Evolutionary conservation across 1,140 invertebrate species (phyloP), one percentile per base, ranked within the genome.

Genomic region (Holotrichia oblita): DNA sequence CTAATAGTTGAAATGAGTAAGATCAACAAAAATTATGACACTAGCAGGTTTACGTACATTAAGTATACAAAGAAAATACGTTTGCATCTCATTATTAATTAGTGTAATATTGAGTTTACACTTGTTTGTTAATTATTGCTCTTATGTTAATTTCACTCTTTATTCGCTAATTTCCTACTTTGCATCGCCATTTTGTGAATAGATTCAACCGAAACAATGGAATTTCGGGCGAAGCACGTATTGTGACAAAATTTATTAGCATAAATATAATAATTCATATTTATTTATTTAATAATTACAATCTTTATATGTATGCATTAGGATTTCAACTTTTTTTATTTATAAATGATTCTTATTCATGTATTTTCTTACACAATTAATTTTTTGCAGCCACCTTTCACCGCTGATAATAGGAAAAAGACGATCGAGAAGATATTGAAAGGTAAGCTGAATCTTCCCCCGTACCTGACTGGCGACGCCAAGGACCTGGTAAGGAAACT

Each of bases 391-490:
- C 98, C 98, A 79, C 98, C 98, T 34, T 99, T 99, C 85, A 98
- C 96, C 73, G 97, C 95, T 77, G 96, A 98, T 80, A 98, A 97
- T 87, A 91, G 98, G 83, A 99, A 98, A 89, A 97, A 97, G 88
- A 99, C 98, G 3, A 99, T 99, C 86, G 98, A 99, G 85, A 98
- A 98, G 90, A 99, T 99, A 85, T 89, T 99, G 79, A 96, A 96
- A 87, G 97, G 95, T 72, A 99, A 98, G 90, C 88, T 99, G 69
- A 93, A 92, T 87, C 89, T 99, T 83, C 98, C 98, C 48, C 95
- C 95, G 76, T 99, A 99, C 90, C 88, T 99, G 76, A 97, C 97
- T 48, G 92, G 94, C 81, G 98, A 99, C 89, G 97, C 98, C 34
- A 92, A 94, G 84, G 98, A 99, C 87, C 90, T 99, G 74, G 95